Conservation (phyloP, 2,113 vertebrate species). For the Scytalopus superciliaris region DNA sequence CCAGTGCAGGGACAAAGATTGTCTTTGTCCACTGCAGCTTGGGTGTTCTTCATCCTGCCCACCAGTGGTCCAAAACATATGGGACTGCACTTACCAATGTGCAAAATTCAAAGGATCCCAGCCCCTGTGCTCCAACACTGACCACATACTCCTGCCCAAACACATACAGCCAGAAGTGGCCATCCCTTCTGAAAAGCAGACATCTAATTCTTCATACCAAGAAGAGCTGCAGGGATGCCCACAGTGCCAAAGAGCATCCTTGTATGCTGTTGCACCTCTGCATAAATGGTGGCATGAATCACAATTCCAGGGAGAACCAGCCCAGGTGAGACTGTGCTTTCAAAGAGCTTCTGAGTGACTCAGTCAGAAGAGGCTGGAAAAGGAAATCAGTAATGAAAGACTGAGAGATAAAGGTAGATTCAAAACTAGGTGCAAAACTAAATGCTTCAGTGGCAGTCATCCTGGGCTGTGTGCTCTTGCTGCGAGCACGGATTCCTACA, state of each 20-base stretch:
- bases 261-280: background rate
- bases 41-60: background rate
- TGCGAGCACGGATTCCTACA: rapidly evolving
- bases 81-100: background rate
- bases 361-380: background rate
- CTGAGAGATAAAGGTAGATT: background rate
- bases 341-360: background rate
- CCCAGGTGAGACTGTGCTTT: background rate
- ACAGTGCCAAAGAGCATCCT: background rate
- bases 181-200: background rate
- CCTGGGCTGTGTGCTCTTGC: background rate
- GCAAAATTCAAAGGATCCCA: background rate
- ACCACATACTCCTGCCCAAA: background rate
- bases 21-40: background rate
- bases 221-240: background rate
- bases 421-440: background rate
- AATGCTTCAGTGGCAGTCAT: background rate
- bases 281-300: background rate
- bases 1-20: background rate
- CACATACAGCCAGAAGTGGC: background rate
- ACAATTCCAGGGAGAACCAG: background rate
- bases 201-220: background rate
- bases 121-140: background rate
- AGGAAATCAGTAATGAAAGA: background rate
- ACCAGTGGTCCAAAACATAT: background rate